A percentile compares a stretch with the other conserved stretches of the same genome.
These are phyloP conservation scores for Otis tarda DNA, from an alignment of 2,113 vertebrate species.

Conservation along the genomic window DNA sequence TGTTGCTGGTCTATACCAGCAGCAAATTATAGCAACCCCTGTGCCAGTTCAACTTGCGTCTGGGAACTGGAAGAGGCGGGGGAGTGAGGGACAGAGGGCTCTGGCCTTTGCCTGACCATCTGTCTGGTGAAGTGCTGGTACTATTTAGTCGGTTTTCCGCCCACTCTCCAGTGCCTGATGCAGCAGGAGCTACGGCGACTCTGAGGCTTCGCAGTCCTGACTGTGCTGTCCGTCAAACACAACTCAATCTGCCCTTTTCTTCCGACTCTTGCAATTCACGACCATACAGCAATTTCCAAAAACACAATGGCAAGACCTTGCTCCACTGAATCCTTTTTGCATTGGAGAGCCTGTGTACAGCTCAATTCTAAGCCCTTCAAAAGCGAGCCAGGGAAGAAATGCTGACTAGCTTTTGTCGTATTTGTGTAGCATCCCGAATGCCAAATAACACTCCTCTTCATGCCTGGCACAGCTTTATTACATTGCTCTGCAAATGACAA, in stretches of 20 bases:
- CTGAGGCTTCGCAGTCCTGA: slow-evolving; percentile 9
- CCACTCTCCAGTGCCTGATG: not conserved
- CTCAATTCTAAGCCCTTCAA: not conserved
- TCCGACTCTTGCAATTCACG: not conserved
- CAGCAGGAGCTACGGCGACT: not conserved
- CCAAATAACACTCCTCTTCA: not conserved
- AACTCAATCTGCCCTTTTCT: not conserved
- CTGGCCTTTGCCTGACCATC: slow-evolving; percentile 62
- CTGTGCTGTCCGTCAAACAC: not conserved
- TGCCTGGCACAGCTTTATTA: not conserved
- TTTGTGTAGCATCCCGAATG: not conserved
- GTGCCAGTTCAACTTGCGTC: slow-evolving; percentile 47
- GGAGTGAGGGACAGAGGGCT: slow-evolving; percentile 43
- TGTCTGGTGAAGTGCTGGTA: slow-evolving; percentile 56
- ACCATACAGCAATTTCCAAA: not conserved
- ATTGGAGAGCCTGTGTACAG: not conserved
- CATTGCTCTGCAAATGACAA: not conserved
- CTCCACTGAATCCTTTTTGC: not conserved
- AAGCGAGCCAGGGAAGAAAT: not conserved
- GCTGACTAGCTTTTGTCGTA: not conserved
- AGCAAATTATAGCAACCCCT: slow-evolving; percentile 56
- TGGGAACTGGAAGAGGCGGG: not conserved
- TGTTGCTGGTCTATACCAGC: slow-evolving; percentile 69
- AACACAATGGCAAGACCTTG: not conserved
- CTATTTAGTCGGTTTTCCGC: slow-evolving; percentile 1